These are phyloP conservation scores for Taeniopygia guttata DNA, from an alignment of 2,797 vertebrate species.

Conservation along the genomic window DNA sequence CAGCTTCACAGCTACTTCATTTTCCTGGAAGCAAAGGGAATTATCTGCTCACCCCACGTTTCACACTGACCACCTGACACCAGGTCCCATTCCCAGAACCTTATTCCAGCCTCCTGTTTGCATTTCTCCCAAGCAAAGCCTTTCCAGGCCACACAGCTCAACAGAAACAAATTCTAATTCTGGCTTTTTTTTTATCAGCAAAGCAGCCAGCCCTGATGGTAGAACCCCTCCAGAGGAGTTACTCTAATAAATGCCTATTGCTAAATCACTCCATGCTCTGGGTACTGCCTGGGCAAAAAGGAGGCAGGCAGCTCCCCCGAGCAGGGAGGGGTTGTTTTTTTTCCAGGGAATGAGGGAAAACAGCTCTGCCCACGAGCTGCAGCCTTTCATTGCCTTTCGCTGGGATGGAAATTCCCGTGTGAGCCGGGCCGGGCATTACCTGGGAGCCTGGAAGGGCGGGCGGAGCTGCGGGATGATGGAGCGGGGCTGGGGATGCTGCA, in stretches of 20 bases:
- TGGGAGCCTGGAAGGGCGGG: background rate
- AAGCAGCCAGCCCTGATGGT: background rate
- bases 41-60: background rate
- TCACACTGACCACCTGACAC: background rate
- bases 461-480: background rate
- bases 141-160: background rate
- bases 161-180: background rate
- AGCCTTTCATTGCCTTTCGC: too few relatives aligned
- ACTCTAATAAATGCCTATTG: background rate
- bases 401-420: accelerated
- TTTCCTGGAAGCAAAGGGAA: background rate
- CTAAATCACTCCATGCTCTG: background rate
- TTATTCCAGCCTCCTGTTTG: background rate
- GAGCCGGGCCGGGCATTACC: background rate
- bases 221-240: background rate
- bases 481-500: background rate
- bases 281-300: background rate
- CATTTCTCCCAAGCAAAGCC: background rate
- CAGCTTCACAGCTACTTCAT: background rate
- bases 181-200: background rate
- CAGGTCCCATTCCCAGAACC: background rate
- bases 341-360: background rate
- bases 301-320: background rate
- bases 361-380: background rate
- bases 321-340: background rate